A percentile compares a stretch with the other conserved stretches of the same genome.
Evolutionary conservation across 2,797 vertebrate species (phyloP).

Genomic region (Epinephelus awoara): DNA sequence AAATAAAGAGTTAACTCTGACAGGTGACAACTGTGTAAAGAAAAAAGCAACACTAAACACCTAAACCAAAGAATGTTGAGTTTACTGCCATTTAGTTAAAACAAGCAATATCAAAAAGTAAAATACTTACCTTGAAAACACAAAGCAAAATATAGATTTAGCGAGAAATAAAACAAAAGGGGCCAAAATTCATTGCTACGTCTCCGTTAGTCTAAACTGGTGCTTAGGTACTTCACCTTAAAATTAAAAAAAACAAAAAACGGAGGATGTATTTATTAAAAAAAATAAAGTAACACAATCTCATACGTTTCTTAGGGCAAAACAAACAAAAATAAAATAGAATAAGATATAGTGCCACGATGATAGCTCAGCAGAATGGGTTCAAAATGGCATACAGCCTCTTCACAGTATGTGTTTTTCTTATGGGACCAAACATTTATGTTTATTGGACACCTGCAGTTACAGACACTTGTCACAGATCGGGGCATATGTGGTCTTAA

Average conservation of each 20-base stretch:
- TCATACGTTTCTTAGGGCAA: conserved; percentile 17
- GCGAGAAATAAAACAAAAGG: conserved; percentile 42
- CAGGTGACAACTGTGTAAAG: conserved; percentile 29
- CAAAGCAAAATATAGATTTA: conserved; percentile 45
- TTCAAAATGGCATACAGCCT: conserved; percentile 54
- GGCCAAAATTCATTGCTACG: conserved; percentile 52
- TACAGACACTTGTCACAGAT: conserved; percentile 72
- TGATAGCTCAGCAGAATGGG: conserved; percentile 22
- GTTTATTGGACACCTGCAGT: conserved; percentile 66
- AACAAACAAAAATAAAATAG: neutral
- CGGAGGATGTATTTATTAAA: neutral
- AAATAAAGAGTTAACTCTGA: conserved; percentile 27
- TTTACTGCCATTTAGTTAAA: conserved; percentile 51
- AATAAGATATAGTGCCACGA: conserved; percentile 45
- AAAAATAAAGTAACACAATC: conserved; percentile 19
- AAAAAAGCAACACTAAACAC: conserved; percentile 27
- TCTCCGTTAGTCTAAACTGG: conserved; percentile 26
- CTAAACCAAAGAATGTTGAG: conserved; percentile 33
- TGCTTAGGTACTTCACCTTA: conserved; percentile 36
- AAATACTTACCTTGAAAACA: conserved; percentile 89
- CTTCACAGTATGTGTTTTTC: conserved; percentile 61
- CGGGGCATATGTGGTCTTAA: conserved; percentile 50
- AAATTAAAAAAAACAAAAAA: neutral
- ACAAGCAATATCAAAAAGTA: conserved; percentile 70
- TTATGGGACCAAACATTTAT: conserved; percentile 60